Evolutionary conservation across 2,113 vertebrate species (phyloP), one percentile per base, ranked within the genome.

Genomic region (Pseudopipra pipra): DNA sequence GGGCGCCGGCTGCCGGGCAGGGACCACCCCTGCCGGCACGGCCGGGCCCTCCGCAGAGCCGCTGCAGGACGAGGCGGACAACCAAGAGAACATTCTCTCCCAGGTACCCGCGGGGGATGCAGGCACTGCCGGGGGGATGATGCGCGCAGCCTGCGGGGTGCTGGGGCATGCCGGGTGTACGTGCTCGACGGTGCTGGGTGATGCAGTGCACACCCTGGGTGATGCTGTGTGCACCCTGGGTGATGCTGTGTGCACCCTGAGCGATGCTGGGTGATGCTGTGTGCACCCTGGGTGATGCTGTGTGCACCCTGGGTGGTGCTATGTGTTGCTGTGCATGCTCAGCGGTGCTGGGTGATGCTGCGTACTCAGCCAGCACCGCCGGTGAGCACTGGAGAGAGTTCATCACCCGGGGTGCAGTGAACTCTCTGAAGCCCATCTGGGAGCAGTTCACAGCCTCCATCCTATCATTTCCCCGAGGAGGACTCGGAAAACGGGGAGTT

Each of bases 61-160:
- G 33, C 93, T 98, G 88, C 98, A 98, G 61, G 98, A 98, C 58
- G 98, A 98, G 91, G 95, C 91, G 20, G 98, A 99, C 74, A 98
- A 97, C 72, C 98, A 98, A 68, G 98, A 99, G 78, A 98, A 97
- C 95, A 98, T 99, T 86, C 94, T 99, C 44, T 98, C 98, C 4
- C 98, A 99, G 99, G 99, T 99, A 98, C 75, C 51, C 4, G 59
- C 43, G n/a, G 39, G 28, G 49, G n/a, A 9, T 37, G 25, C n/a
- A 41, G 61, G 37, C 37, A 2, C 37, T 30, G 37, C 61, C 61
- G 61, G 37, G 37, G 61, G 17, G 33, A 27, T 23, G 14, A 46
- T 25, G 37, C 28, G 54, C 24, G 62, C 52, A 6, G 30, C 61
- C n/a, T 43, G n/a, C 31, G 51, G 30, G 41, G 16, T 11, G 47